Evolutionary conservation across 2,113 vertebrate species (phyloP), one percentile per base, ranked within the genome.

Genomic region (Daboia siamensis): DNA sequence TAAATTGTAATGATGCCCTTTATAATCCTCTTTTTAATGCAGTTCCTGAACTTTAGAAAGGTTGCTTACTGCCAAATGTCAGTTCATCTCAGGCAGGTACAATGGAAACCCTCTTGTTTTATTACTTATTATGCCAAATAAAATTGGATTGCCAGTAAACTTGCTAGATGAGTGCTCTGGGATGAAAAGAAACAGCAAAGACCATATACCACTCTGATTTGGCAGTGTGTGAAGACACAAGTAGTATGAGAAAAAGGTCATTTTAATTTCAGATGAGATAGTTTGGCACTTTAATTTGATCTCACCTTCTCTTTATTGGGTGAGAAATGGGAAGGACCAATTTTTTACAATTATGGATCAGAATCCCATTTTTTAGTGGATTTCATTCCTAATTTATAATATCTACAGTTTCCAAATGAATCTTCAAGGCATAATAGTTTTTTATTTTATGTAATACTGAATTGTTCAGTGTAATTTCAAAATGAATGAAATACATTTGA

Each of bases 31-130:
- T 94, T 96, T 97, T 95, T 96, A 97, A 98, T 96, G 93, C 93
- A 96, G 94, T 97, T 93, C 51, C 94, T 97, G 97, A 97, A 97
- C 96, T 97, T 97, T 97, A 96, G 93, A 97, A 98, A 97, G 95
- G 94, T 96, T 97, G 93, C 94, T 97, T 33, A 3, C 91, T 97
- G 96, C 91, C 96, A 97, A 97, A 96, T 98, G 95, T 96, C 95
- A 97, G 92, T 96, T 95, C 91, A 90, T 93, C 95, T 90, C 88
- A 95, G 96, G 94, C 93, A 89, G 91, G 8, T 93, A 64, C 74
- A 95, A 91, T 94, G 92, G 91, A 97, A 97, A 96, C 48, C n/a
- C 80, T 95, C 90, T 94, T 94, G 48, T 93, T 96, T 95, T 92
- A 56, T 55, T 89, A 95, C 95, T 90, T 93, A 93, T 93, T 96